Base-by-base conservation (phyloP, 2,888 invertebrate species). In the Ramazzottius varieornatus region DNA sequence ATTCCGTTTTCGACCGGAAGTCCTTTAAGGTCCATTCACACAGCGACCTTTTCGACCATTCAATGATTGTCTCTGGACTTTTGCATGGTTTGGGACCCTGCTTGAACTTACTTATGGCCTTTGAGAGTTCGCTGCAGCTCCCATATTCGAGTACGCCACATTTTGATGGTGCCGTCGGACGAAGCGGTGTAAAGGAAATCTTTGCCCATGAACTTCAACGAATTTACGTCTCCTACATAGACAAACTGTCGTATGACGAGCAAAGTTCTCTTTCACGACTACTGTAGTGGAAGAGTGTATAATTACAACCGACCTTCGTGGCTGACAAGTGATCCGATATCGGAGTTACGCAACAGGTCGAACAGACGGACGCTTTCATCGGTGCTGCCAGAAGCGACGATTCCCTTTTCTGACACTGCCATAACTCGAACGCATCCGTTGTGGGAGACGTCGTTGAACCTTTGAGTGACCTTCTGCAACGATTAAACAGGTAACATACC, bases 341-440 rank as follows among this genome's bases (percentile, higher is more conserved):
- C 88, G 71, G 82, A 83, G 40, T 88, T 81, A 0, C 80, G 81
- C 69, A 82, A 82, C 79, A 94, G 81, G 73, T 91, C 86, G 69
- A 89, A 88, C 1, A 94, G 78, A 65, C 85, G 83, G 65, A 93
- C 84, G 68, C 85, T 83, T 77, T 93, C 93, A 76, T 94, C 93
- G 1, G 86, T 83, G 65, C 88, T 86, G 8, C 90, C 91, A 1
- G 89, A 87, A 0, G 88, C 90, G 64, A 92, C 74, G 74, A 84
- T 68, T 20, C 72, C 73, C 72, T 82, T 82, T 1, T 83, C 83
- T 20, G 81, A 82, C 8, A 82, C 78, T 0, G 86, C 82, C 1
- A 90, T 74, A 68, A 84, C 82, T 72, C 86, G 82, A 20, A 94
- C 80, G 69, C 88, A 85, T 29, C 85, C 83, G 67, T 83, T 81